phyloP scores from a whole-genome alignment of 2,797 vertebrate species.

The Sebastiscus albofasciatus region DNA sequence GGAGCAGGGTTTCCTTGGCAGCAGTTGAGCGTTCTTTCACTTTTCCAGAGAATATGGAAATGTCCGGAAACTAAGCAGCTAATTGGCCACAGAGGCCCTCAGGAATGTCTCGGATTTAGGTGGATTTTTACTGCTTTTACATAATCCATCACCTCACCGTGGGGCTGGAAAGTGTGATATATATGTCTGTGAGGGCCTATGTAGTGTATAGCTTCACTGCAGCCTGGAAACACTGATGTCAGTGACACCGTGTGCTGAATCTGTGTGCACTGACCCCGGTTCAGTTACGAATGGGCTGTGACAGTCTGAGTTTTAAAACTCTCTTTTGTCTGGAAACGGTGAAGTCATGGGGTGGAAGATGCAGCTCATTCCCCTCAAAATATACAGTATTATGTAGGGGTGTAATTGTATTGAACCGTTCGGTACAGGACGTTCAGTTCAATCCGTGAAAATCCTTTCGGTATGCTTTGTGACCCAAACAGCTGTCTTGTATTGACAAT shows the following conservation, averaged over 20 bases:
- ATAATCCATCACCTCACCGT: slow-evolving; percentile 61
- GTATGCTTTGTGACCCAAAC: no score
- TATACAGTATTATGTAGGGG: neutral
- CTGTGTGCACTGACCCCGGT: slow-evolving; percentile 20
- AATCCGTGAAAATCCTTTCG: no score
- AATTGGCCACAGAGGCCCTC: slow-evolving; percentile 69
- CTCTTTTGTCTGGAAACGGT: slow-evolving; percentile 57
- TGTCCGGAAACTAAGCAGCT: slow-evolving; percentile 67
- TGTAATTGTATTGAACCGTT: no score
- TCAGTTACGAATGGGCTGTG: slow-evolving; percentile 27
- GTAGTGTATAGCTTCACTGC: slow-evolving; percentile 31
- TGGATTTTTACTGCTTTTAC: slow-evolving; percentile 63
- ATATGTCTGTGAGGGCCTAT: slow-evolving; percentile 39
- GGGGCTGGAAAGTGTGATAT: slow-evolving; percentile 31
- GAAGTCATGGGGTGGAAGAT: slow-evolving; percentile 52
- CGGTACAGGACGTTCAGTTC: no score
- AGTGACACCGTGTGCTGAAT: slow-evolving; percentile 29
- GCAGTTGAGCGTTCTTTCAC: slow-evolving; percentile 53
- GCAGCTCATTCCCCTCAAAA: slow-evolving; percentile 12
- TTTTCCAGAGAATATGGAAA: slow-evolving; percentile 75
- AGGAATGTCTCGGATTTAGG: slow-evolving; percentile 70
- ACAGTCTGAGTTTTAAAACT: slow-evolving; percentile 46
- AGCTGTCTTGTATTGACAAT: no score
- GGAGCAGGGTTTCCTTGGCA: slow-evolving; percentile 77
- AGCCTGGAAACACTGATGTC: slow-evolving; percentile 77